A percentile compares a stretch with the other conserved stretches of the same genome.
Evolutionary conservation across 1,140 invertebrate genomes (phyloP).

Genomic region (Adelges cooleyi): DNA sequence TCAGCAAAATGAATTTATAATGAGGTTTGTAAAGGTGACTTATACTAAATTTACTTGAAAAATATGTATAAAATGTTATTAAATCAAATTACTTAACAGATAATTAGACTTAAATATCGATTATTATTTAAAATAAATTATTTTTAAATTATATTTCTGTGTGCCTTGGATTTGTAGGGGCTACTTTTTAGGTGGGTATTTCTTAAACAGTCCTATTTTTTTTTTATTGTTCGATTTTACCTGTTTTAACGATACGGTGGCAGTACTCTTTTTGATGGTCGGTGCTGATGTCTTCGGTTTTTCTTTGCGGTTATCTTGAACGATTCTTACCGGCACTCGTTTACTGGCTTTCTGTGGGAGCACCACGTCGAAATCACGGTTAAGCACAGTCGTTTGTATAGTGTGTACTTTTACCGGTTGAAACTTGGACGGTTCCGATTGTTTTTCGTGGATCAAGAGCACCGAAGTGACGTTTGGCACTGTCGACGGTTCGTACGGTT

Average conservation of each 20-base stretch:
- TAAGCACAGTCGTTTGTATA: background rate
- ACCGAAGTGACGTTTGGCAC: constrained; percentile 8
- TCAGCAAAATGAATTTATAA: too few species aligned
- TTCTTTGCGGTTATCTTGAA: constrained; percentile 10
- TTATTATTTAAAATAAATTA: too few species aligned
- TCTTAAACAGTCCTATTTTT: too few species aligned
- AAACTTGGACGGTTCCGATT: background rate
- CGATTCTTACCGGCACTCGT: constrained; percentile 9
- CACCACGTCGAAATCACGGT: background rate
- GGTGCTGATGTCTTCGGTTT: background rate
- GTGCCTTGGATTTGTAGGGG: too few species aligned
- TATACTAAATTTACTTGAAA: too few species aligned
- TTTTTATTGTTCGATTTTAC: too few species aligned
- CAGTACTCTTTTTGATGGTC: background rate
- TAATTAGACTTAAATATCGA: too few species aligned
- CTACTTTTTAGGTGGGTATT: too few species aligned
- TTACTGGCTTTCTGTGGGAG: background rate
- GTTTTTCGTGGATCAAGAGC: background rate
- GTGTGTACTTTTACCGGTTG: constrained; percentile 1
- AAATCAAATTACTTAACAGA: too few species aligned
- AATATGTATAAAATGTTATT: too few species aligned
- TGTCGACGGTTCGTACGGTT: background rate
- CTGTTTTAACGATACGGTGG: constrained; percentile 15
- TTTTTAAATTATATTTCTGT: too few species aligned
- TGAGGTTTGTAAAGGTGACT: too few species aligned